A percentile compares a stretch with the other conserved stretches of the same genome.
Conservation (phyloP, 2,888 invertebrate species). For the Atherix ibis region DNA sequence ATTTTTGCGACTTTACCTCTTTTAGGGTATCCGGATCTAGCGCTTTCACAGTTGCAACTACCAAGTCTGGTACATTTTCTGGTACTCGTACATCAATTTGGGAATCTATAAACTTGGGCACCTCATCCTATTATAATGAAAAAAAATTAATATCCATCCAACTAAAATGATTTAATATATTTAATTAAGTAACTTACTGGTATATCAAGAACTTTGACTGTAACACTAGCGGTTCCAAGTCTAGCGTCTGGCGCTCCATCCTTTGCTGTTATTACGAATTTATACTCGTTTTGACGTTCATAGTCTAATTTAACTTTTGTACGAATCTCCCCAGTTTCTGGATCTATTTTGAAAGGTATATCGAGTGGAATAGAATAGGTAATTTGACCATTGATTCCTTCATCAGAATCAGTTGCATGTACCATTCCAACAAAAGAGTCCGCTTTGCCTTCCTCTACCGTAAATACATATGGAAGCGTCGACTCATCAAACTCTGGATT, state of each 20-base stretch:
- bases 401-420: constrained; percentile 72
- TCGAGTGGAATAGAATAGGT: constrained; percentile 65
- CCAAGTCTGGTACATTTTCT: constrained; percentile 65
- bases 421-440: constrained; percentile 58
- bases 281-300: constrained; percentile 56
- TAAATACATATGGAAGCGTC: constrained; percentile 60
- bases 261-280: constrained; percentile 73
- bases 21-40: constrained; percentile 66
- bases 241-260: constrained; percentile 77
- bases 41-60: constrained; percentile 69
- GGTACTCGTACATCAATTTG: constrained; percentile 67
- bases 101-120: constrained; percentile 57
- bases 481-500: constrained; percentile 71
- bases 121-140: constrained; percentile 42
- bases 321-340: constrained; percentile 59
- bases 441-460: constrained; percentile 55
- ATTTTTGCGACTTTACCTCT: constrained; percentile 42
- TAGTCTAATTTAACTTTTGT: constrained; percentile 65
- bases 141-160: constrained; percentile 1
- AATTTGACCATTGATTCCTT: constrained; percentile 67
- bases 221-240: constrained; percentile 73
- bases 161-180: constrained; percentile 1
- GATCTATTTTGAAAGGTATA: constrained; percentile 65
- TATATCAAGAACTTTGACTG: constrained; percentile 61
- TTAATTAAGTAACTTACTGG: constrained; percentile 12